Evolutionary conservation across 2,888 invertebrate species (phyloP).

Genomic region (Charanyca ferruginea): DNA sequence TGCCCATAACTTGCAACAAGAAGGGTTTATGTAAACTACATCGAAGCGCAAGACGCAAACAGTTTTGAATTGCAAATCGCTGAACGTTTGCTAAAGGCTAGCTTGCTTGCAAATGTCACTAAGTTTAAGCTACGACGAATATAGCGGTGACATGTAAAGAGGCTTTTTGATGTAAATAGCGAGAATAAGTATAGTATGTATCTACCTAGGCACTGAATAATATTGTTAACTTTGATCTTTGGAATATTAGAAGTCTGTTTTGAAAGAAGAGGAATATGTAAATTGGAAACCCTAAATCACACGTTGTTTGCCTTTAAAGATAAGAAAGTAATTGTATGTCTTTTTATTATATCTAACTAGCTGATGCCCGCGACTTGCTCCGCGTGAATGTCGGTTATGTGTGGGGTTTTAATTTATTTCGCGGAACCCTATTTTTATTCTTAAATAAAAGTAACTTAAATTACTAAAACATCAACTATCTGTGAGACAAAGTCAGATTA

Average conservation of each 20-base stretch:
- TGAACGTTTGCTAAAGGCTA: conserved; percentile 11
- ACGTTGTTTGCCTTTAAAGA: background rate
- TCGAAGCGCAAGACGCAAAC: conserved; percentile 40
- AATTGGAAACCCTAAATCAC: background rate
- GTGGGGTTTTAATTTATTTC: too few relatives aligned
- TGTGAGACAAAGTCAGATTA: too few relatives aligned
- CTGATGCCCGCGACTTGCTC: too few relatives aligned
- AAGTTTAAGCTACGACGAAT: background rate
- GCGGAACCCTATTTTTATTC: too few relatives aligned
- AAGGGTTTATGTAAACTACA: conserved; percentile 32
- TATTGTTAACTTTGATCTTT: background rate
- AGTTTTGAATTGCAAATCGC: conserved; percentile 63
- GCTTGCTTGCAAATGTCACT: conserved; percentile 45
- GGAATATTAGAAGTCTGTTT: too few relatives aligned
- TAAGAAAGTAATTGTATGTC: too few relatives aligned
- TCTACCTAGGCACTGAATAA: background rate
- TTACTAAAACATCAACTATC: too few relatives aligned
- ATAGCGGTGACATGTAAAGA: conserved; percentile 2
- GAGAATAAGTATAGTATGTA: background rate
- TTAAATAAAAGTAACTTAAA: too few relatives aligned
- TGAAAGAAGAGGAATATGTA: too few relatives aligned
- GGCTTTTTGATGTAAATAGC: conserved; percentile 10
- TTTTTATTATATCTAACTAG: too few relatives aligned
- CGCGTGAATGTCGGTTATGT: too few relatives aligned
- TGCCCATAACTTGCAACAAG: conserved; percentile 11